phyloP scores from a whole-genome alignment of 2,888 invertebrate species.

The Caenorhabditis virilis region DNA sequence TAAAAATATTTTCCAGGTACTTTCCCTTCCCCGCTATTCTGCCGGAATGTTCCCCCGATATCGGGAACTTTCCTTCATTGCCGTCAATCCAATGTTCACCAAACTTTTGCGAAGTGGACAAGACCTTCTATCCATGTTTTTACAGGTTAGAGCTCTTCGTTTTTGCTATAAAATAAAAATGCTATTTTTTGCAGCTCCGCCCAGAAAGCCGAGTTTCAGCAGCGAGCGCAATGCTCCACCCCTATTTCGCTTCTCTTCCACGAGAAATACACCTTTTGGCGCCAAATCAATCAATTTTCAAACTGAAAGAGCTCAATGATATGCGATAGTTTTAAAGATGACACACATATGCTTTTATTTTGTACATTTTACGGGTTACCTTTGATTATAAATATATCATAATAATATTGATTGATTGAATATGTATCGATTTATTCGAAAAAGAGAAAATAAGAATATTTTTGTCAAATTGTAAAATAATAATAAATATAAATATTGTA shows the following conservation, averaged over 20 bases:
- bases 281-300: constrained; percentile 70
- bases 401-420: too few species aligned
- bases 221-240: constrained; percentile 83
- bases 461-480: too few species aligned
- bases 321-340: too few species aligned
- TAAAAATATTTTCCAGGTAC: constrained; percentile 57
- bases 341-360: too few species aligned
- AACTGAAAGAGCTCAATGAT: constrained; percentile 40
- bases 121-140: constrained; percentile 53
- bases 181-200: constrained; percentile 72
- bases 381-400: too few species aligned
- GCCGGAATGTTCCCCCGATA: constrained; percentile 53
- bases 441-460: too few species aligned
- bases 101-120: constrained; percentile 54
- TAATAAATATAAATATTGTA: neutral
- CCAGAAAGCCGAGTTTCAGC: constrained; percentile 86
- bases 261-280: constrained; percentile 86
- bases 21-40: constrained; percentile 51
- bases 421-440: too few species aligned
- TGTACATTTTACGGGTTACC: too few species aligned
- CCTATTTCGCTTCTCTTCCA: constrained; percentile 89
- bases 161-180: neutral
- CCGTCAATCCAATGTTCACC: constrained; percentile 40
- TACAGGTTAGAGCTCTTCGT: constrained; percentile 57
- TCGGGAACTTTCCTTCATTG: constrained; percentile 47